Conservation (phyloP, 2,113 vertebrate genomes). For the Lepus timidus region DNA sequence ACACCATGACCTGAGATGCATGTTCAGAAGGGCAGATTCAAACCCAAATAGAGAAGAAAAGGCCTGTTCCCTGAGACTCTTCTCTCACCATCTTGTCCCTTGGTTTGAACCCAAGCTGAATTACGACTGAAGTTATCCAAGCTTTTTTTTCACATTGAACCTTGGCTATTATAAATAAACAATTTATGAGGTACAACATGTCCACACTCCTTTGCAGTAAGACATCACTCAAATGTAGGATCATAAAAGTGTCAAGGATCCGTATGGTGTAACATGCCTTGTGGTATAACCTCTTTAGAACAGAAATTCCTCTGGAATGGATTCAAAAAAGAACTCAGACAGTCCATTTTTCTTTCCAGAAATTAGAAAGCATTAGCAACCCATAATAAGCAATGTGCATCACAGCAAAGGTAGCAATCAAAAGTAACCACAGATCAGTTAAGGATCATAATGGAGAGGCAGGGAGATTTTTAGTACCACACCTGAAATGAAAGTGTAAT, state of each 20-base stretch:
- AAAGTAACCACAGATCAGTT: constrained; percentile 70
- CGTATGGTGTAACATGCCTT: constrained; percentile 50
- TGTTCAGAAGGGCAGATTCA: not conserved
- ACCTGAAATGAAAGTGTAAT: constrained; percentile 5
- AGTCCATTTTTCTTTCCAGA: constrained; percentile 55
- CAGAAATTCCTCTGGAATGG: constrained; percentile 66
- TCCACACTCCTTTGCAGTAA: constrained; percentile 63
- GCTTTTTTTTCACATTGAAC: constrained; percentile 48
- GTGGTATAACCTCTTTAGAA: constrained; percentile 56
- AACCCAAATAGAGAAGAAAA: not conserved
- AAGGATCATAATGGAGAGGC: constrained; percentile 22
- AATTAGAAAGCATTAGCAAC: constrained; percentile 67
- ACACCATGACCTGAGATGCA: not conserved
- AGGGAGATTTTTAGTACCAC: not conserved
- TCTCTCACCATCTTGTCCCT: not conserved
- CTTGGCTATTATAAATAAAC: constrained; percentile 70
- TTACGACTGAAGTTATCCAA: constrained; percentile 46
- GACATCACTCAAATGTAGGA: constrained; percentile 71
- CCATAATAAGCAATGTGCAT: constrained; percentile 21
- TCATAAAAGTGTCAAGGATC: constrained; percentile 71
- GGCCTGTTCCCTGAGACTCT: not conserved
- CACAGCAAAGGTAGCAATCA: constrained; percentile 31
- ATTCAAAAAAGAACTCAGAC: constrained; percentile 31
- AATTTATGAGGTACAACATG: constrained; percentile 63
- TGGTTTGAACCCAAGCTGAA: constrained; percentile 45